These are phyloP conservation scores for Podarcis cretensis DNA, from an alignment of 2,113 vertebrate species.

Conservation along the genomic window DNA sequence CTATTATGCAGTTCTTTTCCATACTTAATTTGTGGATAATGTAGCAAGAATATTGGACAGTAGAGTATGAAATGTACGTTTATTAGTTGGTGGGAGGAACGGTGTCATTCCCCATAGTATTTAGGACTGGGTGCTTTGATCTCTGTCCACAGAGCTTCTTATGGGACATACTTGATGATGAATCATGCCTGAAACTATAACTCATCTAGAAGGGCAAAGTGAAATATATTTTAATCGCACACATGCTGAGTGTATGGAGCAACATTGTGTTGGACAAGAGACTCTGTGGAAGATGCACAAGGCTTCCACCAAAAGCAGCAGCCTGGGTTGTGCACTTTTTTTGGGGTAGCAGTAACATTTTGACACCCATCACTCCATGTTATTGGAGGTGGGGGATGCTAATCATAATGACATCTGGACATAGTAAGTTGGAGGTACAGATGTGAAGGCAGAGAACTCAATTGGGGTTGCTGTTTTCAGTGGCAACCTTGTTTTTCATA, in stretches of 20 bases:
- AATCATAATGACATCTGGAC: neutral
- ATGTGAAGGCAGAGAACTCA: neutral
- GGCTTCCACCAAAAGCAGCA: neutral
- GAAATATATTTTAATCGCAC: neutral
- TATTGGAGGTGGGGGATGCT: neutral
- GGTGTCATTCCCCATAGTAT: no score
- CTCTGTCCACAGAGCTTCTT: neutral
- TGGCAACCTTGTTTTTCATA: neutral
- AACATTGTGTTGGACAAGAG: neutral
- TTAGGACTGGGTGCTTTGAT: neutral
- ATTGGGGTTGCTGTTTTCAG: neutral
- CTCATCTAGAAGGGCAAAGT: neutral
- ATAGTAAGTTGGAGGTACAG: neutral
- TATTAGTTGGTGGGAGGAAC: neutral
- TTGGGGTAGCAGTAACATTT: neutral
- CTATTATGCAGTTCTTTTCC: neutral
- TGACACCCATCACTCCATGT: neutral
- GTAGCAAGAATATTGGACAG: neutral
- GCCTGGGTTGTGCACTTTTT: neutral
- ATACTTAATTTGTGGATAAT: neutral
- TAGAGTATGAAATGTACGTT: neutral
- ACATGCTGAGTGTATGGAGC: neutral
- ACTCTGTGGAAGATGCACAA: neutral
- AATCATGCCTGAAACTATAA: neutral
- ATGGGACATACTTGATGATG: neutral